Percentiles rank a stretch among this genome's conserved stretches.
Evolutionary conservation across 2,113 vertebrate species (phyloP).

Genomic region (Grantiella picta): DNA sequence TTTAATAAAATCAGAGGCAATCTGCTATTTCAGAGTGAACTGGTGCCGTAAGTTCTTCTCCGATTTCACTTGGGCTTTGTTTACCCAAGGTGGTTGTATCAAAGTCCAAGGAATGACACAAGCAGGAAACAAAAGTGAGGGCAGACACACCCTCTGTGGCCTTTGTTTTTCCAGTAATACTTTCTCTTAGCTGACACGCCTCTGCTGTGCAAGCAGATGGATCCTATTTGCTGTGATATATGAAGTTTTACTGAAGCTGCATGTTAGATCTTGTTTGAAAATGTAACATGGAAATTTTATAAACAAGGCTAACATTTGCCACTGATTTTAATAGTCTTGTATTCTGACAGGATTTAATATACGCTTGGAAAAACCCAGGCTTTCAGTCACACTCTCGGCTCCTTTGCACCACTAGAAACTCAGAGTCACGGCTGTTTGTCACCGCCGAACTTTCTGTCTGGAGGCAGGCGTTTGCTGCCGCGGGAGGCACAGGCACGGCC

Average conservation of each 20-base stretch:
- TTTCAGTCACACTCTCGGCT: background rate
- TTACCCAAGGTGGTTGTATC: background rate
- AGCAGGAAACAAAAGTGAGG: background rate
- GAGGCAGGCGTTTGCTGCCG: background rate
- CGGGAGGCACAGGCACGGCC: background rate
- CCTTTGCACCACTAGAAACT: background rate
- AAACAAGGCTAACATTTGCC: background rate
- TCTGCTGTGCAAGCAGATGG: background rate
- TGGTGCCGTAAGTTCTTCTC: background rate
- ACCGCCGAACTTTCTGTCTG: background rate
- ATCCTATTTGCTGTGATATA: background rate
- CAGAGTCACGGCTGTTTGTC: background rate
- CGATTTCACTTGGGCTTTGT: background rate
- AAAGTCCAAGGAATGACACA: background rate
- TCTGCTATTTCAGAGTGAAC: background rate
- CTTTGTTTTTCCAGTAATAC: background rate
- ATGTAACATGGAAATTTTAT: background rate
- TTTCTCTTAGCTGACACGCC: background rate
- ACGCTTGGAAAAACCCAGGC: rapidly evolving
- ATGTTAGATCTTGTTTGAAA: background rate
- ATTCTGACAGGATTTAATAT: background rate
- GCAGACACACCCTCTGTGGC: background rate
- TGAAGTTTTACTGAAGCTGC: background rate
- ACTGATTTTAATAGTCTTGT: background rate
- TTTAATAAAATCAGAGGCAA: background rate